Conservation (phyloP, 2,888 invertebrate species). For the Cenopis cana region DNA sequence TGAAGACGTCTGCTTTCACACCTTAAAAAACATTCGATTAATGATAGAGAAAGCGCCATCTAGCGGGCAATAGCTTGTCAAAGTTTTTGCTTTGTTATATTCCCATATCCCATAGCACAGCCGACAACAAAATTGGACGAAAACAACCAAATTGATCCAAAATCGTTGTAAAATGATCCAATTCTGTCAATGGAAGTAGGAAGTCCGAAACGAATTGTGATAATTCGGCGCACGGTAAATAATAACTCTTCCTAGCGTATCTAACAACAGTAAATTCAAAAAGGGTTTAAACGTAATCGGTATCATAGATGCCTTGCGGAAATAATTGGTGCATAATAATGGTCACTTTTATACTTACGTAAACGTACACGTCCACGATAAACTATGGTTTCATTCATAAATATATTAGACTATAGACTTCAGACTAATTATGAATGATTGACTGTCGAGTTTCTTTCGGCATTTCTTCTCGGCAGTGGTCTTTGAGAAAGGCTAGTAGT, state of each 20-base stretch:
- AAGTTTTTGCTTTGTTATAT: neutral
- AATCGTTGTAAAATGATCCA: conserved; percentile 33
- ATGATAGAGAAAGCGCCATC: neutral
- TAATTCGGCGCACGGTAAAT: conserved; percentile 18
- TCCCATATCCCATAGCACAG: neutral
- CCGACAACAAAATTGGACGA: conserved; percentile 13
- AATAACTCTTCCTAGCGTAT: conserved; percentile 16
- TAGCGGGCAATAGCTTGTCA: conserved; percentile 11
- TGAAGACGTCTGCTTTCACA: neutral
- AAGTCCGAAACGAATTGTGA: conserved; percentile 17
- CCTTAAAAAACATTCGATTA: neutral
- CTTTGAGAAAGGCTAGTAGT: too few species aligned
- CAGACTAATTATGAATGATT: too few species aligned
- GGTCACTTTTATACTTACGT: too few species aligned
- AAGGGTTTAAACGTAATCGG: neutral
- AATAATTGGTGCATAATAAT: too few species aligned
- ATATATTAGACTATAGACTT: too few species aligned
- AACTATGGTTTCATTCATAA: too few species aligned
- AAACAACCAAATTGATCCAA: conserved; percentile 11
- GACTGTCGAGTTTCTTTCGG: too few species aligned
- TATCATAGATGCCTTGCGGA: neutral
- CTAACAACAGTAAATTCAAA: neutral
- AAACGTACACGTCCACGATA: too few species aligned
- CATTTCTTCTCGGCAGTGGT: too few species aligned
- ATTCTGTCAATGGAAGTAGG: conserved; percentile 21